Conservation (phyloP, 2,113 vertebrate species). For the Apaloderma vittatum region DNA sequence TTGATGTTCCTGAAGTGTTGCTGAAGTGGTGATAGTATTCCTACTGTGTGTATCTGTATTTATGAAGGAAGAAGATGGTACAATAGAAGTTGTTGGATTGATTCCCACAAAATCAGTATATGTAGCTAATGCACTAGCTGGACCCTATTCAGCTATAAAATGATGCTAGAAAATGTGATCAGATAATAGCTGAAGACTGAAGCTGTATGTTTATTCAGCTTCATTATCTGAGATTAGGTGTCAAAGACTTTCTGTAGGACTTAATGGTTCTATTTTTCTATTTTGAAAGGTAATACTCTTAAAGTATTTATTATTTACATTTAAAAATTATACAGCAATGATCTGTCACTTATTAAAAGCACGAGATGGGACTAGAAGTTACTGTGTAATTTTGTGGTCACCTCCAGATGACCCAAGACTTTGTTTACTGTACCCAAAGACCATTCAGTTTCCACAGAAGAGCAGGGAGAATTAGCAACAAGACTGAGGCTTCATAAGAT, state of each 20-base stretch:
- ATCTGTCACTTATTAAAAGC: constrained; percentile 10
- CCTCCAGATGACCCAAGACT: constrained; percentile 1
- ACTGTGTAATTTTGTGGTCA: not conserved
- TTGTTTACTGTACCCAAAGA: not conserved
- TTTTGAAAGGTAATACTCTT: constrained; percentile 26
- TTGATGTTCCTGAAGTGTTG: not conserved
- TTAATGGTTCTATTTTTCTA: constrained; percentile 13
- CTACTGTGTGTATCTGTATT: not conserved
- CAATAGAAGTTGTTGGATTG: constrained; percentile 16
- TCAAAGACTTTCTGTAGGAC: constrained; percentile 28
- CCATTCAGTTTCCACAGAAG: not conserved
- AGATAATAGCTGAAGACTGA: constrained; percentile 33
- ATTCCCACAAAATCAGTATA: constrained; percentile 10
- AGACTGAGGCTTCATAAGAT: not conserved
- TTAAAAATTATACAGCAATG: not conserved
- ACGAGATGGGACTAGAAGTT: not conserved
- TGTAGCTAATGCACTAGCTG: constrained; percentile 58
- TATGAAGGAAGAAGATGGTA: not conserved
- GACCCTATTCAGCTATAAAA: constrained; percentile 56
- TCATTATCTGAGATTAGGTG: constrained; percentile 47
- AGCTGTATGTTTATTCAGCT: constrained; percentile 45
- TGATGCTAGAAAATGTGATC: constrained; percentile 20
- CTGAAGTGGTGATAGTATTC: not conserved
- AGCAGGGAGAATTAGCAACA: not conserved
- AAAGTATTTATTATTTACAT: constrained; percentile 29